Percentiles rank a stretch among this genome's conserved stretches.
Conservation (phyloP, 2,888 invertebrate genomes). For the Athetis lepigone region DNA sequence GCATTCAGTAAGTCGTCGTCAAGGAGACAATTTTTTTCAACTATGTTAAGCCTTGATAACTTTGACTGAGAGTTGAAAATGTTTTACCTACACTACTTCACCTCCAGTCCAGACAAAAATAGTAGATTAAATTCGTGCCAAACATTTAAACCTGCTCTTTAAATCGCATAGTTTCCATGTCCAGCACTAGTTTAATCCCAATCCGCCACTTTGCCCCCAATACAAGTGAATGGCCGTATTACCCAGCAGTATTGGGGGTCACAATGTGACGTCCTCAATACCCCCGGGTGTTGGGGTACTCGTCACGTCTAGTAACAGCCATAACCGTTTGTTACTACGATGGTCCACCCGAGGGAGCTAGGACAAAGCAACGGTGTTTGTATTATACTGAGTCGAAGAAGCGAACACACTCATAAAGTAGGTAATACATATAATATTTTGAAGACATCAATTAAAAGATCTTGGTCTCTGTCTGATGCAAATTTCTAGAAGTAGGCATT, state of each 20-base stretch:
- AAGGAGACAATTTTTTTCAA: no score
- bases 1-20: no score
- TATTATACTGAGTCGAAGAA: constrained; percentile 26
- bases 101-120: background rate
- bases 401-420: no score
- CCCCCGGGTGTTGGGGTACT: constrained; percentile 38
- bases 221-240: constrained; percentile 50
- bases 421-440: no score
- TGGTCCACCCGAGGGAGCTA: constrained; percentile 16
- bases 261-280: constrained; percentile 33
- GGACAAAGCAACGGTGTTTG: constrained; percentile 45
- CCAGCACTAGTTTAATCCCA: constrained; percentile 23
- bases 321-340: constrained; percentile 54
- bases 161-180: constrained; percentile 22
- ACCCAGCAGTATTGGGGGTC: constrained; percentile 16
- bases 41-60: no score
- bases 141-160: constrained; percentile 12
- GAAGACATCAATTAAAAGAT: constrained; percentile 7
- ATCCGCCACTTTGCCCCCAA: constrained; percentile 35
- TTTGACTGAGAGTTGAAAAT: no score
- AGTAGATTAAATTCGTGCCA: constrained; percentile 13
- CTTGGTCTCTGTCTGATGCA: background rate
- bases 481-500: constrained; percentile 1
- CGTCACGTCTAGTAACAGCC: constrained; percentile 50
- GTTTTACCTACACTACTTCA: constrained; percentile 1